Evolutionary conservation across 2,113 vertebrate species (phyloP), one percentile per base, ranked within the genome.

Genomic region (Montifringilla adamsi): DNA sequence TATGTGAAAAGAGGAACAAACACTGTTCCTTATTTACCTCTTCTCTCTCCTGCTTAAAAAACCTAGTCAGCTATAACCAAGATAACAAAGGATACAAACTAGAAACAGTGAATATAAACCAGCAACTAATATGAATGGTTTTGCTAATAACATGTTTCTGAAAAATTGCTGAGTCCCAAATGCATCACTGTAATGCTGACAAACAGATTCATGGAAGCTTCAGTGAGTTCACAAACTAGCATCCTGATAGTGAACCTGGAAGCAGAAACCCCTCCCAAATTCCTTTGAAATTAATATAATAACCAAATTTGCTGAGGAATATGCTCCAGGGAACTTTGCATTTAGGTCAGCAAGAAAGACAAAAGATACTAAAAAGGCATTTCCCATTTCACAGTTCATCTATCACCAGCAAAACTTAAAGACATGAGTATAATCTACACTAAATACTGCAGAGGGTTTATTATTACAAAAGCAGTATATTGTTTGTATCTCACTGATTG

Each of bases 261-360:
- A 89, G 56, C 47, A 94, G 81, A 91, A 93, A 87, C 7, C 21
- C 59, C 60, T 67, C 12, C 15, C 55, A 77, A 84, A 89, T 89
- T 84, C 13, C 68, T 79, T 33, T 82, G 39, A 92, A 94, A 84
- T 68, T 4, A 87, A n/a, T 90, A 82, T 39, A 27, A 39, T 33
- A 76, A 81, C 43, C n/a, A 90, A 60, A 68, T 89, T 84, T 55
- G 46, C 64, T 85, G 72, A 92, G 68, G 27, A 92, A 89, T 64
- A 30, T 17, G 76, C 52, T 95, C 70, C 59, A 74, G 86, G 50
- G 58, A 91, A 68, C 75, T 75, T 88, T 82, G 33, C 43, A 81
- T 90, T 89, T 88, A 96, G 86, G 91, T 80, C 82, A 77, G 37
- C 8, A 11, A 84, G 72, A 85, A 92, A 93, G 23, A 81, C 21